Base-by-base conservation (phyloP, 1,140 invertebrate genomes). In the Halesus radiatus region DNA sequence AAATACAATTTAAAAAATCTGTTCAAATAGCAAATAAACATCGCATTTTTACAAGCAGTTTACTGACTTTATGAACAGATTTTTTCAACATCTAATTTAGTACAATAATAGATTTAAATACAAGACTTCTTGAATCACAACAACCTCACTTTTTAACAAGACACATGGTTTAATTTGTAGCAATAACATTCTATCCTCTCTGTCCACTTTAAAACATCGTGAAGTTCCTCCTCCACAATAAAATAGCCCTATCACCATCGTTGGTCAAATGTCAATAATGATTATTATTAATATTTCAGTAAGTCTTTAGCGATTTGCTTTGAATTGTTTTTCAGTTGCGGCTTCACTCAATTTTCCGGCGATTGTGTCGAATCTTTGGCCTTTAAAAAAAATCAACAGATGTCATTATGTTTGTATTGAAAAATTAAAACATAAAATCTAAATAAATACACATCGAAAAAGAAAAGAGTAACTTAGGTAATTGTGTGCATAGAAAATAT, bases 161-260 rank as follows among this genome's bases (percentile, higher is more conserved):
- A 60, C 56, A 60, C 56, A 60, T 60, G 56, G 56, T 60, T 60
- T 18, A 60, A 22, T 60, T 60, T 60, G 56, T 60, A 60, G 18
- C 56, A 60, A 60, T 60, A 15, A 22, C 18, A 22, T 60, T 60
- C 23, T 18, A 60, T 60, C 56, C 23, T 60, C 56, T 60, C 20
- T 10, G 37, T 45, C 37, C 37, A 60, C 56, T 60, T 20, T 60
- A 23, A 15, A 20, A 60, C 56, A 13, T 60, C 18, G 10, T 60
- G 18, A 60, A 60, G 20, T 60, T 60, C 56, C 56, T 20, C 56
- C 22, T 18, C 18, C 18, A 58, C 18, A 58, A 6, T 18, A 18
- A 60, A 60, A 60, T 60, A 23, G 56, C 7, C 5, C 15, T 60
- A 22, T 22, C 56, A 60, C 20, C 20, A 18, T 60, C 56, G 56